Percentiles rank a stretch among this genome's conserved stretches.
These are phyloP conservation scores for Willisornis vidua DNA, from an alignment of 2,113 vertebrate species.

Conservation along the genomic window DNA sequence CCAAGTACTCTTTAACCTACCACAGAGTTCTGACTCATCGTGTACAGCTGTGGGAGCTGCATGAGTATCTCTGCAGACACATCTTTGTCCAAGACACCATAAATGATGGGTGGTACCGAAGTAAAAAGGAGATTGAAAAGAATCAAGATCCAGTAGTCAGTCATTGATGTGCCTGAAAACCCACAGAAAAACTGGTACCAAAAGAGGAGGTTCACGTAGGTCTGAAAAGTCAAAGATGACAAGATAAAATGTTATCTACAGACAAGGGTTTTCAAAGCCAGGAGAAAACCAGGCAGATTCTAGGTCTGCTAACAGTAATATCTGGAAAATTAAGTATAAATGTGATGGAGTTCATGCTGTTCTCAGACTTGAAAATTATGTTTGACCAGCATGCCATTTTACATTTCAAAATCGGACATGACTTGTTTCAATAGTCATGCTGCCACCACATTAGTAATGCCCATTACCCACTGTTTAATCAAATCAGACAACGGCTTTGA, in stretches of 20 bases:
- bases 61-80: slow-evolving; percentile 76
- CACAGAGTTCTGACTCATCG: slow-evolving; percentile 71
- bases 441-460: not conserved
- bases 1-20: slow-evolving; percentile 51
- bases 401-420: not conserved
- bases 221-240: slow-evolving; percentile 65
- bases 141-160: slow-evolving; percentile 83
- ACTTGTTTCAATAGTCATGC: slow-evolving; percentile 12
- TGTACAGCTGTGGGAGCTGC: slow-evolving; percentile 77
- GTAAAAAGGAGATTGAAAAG: slow-evolving; percentile 86
- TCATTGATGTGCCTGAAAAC: slow-evolving; percentile 84
- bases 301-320: not conserved
- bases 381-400: not conserved
- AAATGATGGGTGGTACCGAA: slow-evolving; percentile 78
- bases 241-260: not conserved
- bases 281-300: not conserved
- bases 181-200: slow-evolving; percentile 87
- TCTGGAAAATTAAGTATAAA: not conserved
- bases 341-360: not conserved
- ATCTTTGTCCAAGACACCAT: slow-evolving; percentile 82
- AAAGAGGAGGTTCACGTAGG: slow-evolving; percentile 82
- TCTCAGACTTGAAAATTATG: not conserved
- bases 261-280: not conserved
- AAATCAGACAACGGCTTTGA: slow-evolving; percentile 29
- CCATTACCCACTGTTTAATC: slow-evolving; percentile 4